Percentiles rank a stretch among this genome's conserved stretches.
These are phyloP conservation scores for Caenorhabditis inopinata DNA, from an alignment of 1,140 invertebrate genomes.

Conservation along the genomic window DNA sequence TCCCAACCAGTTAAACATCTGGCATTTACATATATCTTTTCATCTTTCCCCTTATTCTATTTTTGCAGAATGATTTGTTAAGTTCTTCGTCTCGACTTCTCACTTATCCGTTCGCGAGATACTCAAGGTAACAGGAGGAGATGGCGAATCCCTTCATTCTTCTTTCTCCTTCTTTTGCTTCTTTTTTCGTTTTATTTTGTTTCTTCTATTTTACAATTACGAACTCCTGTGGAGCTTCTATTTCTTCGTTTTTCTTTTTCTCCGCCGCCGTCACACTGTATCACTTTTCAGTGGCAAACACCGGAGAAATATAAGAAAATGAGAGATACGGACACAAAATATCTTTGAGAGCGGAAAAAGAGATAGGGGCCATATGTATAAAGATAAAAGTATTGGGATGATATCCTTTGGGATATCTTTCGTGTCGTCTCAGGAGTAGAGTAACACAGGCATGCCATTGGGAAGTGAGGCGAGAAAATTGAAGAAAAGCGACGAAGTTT, in stretches of 20 bases:
- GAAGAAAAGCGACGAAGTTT: no score
- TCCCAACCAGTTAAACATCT: conserved; percentile 9
- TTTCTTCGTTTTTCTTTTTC: neutral
- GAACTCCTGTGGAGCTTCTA: neutral
- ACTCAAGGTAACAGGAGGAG: neutral
- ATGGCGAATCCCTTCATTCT: neutral
- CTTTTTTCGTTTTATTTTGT: neutral
- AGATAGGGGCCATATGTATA: conserved; percentile 1
- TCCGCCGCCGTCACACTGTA: neutral
- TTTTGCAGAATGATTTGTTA: neutral
- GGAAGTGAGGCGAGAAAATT: conserved; percentile 9
- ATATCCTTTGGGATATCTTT: conserved; percentile 10
- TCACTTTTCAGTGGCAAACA: conserved; percentile 13
- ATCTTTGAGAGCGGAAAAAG: conserved; percentile 12
- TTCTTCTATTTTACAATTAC: neutral
- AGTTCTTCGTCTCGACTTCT: neutral
- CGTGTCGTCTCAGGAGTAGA: neutral
- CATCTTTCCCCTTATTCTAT: neutral
- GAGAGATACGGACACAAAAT: neutral
- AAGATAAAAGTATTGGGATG: neutral
- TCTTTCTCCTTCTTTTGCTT: neutral
- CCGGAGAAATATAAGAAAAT: neutral
- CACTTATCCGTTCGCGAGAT: neutral
- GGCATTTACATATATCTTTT: conserved; percentile 13
- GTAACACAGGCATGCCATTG: neutral